Percentiles rank a stretch among this genome's conserved stretches.
Evolutionary conservation across 2,797 vertebrate genomes (phyloP).

Genomic region (Pseudochirops cupreus): DNA sequence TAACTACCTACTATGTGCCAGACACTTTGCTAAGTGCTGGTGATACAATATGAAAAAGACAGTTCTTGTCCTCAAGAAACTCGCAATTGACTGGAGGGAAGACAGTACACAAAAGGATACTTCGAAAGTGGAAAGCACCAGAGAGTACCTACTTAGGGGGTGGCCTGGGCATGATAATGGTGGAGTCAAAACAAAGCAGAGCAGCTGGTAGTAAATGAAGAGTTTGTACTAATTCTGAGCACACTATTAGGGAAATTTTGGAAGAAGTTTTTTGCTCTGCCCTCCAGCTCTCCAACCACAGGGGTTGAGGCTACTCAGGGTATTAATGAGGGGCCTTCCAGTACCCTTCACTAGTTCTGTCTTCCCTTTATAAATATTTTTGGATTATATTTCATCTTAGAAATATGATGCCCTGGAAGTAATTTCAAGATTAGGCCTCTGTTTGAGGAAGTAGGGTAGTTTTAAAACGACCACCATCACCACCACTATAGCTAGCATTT

Average conservation of each 20-base stretch:
- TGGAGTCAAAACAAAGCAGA: not conserved
- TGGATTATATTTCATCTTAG: not conserved
- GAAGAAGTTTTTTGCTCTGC: not conserved
- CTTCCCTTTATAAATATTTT: slow-evolving; percentile 16
- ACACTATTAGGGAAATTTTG: not conserved
- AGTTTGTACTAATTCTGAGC: not conserved
- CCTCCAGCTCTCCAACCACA: not conserved
- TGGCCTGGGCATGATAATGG: not conserved
- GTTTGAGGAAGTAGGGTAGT: not conserved
- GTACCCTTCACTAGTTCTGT: slow-evolving; percentile 3
- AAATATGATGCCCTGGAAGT: slow-evolving; percentile 20
- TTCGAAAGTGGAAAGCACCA: not conserved
- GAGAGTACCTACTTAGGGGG: not conserved
- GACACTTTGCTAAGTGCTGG: not conserved
- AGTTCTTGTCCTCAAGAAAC: not conserved
- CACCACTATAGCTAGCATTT: not conserved
- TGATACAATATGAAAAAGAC: not conserved
- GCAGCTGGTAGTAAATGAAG: not conserved
- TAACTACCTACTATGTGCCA: not conserved
- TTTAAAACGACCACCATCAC: not conserved
- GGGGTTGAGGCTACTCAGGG: not conserved
- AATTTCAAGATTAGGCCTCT: not conserved
- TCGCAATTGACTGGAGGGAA: not conserved
- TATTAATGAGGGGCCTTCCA: not conserved
- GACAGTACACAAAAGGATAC: not conserved